phyloP scores from a whole-genome alignment of 2,797 vertebrate species.

The Masticophis lateralis region DNA sequence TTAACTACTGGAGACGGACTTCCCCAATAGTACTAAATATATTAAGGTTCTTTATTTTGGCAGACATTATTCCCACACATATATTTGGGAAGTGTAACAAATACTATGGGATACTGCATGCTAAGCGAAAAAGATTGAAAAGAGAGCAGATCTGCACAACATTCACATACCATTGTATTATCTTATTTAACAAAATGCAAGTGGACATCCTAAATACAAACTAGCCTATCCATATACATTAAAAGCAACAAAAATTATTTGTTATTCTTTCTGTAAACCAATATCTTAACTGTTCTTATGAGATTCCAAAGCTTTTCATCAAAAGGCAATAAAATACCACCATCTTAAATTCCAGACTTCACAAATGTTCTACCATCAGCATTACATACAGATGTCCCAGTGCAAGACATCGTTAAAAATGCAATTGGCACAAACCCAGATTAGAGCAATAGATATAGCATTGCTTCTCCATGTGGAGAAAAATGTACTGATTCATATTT shows the following conservation, averaged over 20 bases:
- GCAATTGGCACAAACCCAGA: constrained; percentile 44
- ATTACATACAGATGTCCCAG: constrained; percentile 55
- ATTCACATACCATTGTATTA: neutral
- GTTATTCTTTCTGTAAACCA: neutral
- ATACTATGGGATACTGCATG: neutral
- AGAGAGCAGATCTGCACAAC: neutral
- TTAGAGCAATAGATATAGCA: constrained; percentile 46
- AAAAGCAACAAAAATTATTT: neutral
- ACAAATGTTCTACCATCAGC: constrained; percentile 48
- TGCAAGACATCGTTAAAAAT: constrained; percentile 45
- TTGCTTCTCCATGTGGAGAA: constrained; percentile 31
- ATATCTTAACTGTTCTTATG: constrained; percentile 18
- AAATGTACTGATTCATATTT: constrained; percentile 18
- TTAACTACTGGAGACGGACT: neutral
- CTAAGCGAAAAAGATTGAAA: neutral
- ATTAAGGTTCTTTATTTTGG: neutral
- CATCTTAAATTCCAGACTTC: constrained; percentile 48
- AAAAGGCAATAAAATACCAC: constrained; percentile 39
- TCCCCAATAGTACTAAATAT: neutral
- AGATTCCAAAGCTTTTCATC: constrained; percentile 14
- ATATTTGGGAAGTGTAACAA: neutral
- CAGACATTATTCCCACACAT: neutral
- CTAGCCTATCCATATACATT: neutral
- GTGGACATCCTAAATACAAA: neutral
- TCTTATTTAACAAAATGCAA: neutral